phyloP scores from a whole-genome alignment of 2,113 vertebrate species.

The Shinisaurus crocodilurus region DNA sequence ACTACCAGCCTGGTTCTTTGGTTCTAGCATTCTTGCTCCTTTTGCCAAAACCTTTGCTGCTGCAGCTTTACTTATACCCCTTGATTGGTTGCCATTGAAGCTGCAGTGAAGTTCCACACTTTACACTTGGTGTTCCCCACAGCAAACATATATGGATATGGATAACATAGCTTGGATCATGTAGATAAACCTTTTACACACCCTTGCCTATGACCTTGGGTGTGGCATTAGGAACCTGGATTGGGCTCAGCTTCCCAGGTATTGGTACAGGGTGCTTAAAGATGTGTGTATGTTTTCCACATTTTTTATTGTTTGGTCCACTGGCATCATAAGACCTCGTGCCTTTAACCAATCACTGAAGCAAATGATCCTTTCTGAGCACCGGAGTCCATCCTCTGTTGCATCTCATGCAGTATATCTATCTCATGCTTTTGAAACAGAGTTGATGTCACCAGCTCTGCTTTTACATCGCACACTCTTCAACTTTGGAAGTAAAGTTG shows the following conservation, averaged over 20 bases:
- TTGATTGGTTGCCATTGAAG: not conserved
- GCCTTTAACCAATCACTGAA: not conserved
- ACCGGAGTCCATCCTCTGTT: not conserved
- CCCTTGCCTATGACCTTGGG: not conserved
- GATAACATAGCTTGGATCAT: not conserved
- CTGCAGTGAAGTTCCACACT: too few species aligned
- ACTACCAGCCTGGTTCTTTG: not conserved
- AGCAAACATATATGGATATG: not conserved
- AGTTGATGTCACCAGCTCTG: conserved; percentile 28
- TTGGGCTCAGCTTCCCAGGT: not conserved
- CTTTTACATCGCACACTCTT: conserved; percentile 31
- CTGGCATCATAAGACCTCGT: not conserved
- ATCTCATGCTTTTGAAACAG: conserved; percentile 23
- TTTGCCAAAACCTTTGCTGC: not conserved
- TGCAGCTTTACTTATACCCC: not conserved
- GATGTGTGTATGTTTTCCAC: not conserved
- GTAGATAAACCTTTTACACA: not conserved
- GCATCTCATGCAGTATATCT: not conserved
- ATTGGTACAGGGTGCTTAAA: not conserved
- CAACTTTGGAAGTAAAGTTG: conserved; percentile 49
- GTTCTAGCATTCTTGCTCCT: not conserved
- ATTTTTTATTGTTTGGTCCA: not conserved
- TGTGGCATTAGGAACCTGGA: not conserved
- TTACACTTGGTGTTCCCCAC: not conserved
- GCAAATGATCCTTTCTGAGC: not conserved